phyloP scores from a whole-genome alignment of 2,113 vertebrate species.

The Bettongia penicillata region DNA sequence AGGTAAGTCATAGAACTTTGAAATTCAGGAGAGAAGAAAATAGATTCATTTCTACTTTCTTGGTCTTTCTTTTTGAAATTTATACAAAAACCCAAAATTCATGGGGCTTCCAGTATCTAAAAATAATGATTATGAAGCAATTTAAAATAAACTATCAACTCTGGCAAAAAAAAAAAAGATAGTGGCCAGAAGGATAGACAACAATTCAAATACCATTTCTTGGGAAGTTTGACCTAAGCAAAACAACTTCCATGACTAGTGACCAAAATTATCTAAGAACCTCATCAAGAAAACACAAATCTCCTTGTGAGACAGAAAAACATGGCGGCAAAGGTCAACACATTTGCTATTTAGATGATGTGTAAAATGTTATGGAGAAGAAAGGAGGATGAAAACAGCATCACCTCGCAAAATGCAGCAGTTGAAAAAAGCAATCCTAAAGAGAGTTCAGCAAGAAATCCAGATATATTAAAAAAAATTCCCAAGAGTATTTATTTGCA shows the following conservation, averaged over 20 bases:
- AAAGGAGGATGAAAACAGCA: neutral
- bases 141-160: neutral
- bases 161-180: neutral
- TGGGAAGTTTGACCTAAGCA: neutral
- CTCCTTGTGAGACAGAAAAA: neutral
- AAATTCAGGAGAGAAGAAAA: neutral
- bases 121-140: conserved; percentile 66
- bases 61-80: conserved; percentile 2
- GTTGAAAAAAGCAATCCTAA: neutral
- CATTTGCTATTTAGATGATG: neutral
- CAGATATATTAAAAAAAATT: neutral
- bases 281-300: neutral
- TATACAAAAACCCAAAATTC: conserved; percentile 43
- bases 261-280: neutral
- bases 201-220: neutral
- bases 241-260: neutral
- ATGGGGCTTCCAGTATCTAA: conserved; percentile 44
- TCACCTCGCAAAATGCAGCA: neutral
- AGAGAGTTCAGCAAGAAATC: neutral
- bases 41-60: neutral
- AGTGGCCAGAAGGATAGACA: neutral
- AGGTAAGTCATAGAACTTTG: conserved; percentile 24
- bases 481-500: neutral
- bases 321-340: neutral
- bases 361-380: neutral